A percentile compares a stretch with the other conserved stretches of the same genome.
phyloP scores from a whole-genome alignment of 2,113 vertebrate species.

The Brachionichthys hirsutus region DNA sequence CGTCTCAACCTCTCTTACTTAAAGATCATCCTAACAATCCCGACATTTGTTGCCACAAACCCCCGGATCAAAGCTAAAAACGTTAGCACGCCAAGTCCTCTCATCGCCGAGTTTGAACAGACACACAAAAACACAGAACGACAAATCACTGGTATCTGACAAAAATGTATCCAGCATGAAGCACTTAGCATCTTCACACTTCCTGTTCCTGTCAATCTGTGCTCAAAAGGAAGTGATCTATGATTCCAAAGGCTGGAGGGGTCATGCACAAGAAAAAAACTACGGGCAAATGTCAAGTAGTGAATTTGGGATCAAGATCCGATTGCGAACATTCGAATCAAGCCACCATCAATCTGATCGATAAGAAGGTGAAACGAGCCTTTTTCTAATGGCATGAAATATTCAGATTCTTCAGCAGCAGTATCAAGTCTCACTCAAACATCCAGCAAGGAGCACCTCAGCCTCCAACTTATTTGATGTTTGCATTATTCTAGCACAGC shows the following conservation, averaged over 20 bases:
- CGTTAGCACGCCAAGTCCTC: too few relatives aligned
- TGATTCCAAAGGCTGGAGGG: slow-evolving; percentile 3
- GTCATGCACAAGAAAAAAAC: slow-evolving; percentile 2
- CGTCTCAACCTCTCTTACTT: slow-evolving; percentile 17
- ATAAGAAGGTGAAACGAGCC: not conserved
- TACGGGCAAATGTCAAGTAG: not conserved
- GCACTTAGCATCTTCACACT: too few relatives aligned
- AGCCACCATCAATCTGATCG: not conserved
- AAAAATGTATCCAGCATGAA: too few relatives aligned
- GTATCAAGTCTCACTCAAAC: not conserved
- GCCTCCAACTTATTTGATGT: slow-evolving; percentile 8
- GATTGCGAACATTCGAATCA: not conserved
- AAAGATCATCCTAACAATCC: slow-evolving; percentile 23
- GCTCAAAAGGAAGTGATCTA: slow-evolving; percentile 18
- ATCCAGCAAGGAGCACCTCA: not conserved
- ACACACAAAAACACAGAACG: too few relatives aligned
- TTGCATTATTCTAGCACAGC: too few relatives aligned
- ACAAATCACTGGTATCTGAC: too few relatives aligned
- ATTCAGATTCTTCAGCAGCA: not conserved
- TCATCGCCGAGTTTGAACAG: too few relatives aligned
- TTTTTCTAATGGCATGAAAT: not conserved
- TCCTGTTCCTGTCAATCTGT: not conserved
- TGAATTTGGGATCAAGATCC: not conserved
- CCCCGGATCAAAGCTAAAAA: not conserved
- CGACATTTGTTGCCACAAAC: too few relatives aligned